These are phyloP conservation scores for Cliona cf. orientalis DNA, from an alignment of 37 sponge, comb jelly and placozoan genomes.

Conservation along the genomic window DNA sequence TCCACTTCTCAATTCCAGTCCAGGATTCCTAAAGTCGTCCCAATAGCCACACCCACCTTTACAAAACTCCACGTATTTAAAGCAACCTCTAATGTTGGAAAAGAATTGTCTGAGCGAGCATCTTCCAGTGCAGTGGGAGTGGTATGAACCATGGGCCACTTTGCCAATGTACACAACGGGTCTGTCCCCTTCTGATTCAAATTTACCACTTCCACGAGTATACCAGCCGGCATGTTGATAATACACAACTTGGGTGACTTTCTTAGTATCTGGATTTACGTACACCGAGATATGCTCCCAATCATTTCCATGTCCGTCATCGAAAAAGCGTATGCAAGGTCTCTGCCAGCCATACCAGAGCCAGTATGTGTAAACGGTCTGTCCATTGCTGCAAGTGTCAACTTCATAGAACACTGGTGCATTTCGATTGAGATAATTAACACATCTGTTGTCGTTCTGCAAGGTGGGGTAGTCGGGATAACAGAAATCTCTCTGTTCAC, in stretches of 20 bases:
- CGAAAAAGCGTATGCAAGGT: neutral
- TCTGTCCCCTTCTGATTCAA: neutral
- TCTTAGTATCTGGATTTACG: neutral
- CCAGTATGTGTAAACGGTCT: neutral
- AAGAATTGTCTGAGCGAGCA: neutral
- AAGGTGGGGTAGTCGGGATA: neutral
- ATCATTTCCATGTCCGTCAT: neutral
- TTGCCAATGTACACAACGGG: neutral
- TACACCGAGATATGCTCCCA: neutral
- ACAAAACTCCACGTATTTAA: neutral
- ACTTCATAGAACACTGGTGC: neutral
- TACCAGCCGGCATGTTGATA: neutral
- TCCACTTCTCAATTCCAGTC: neutral
- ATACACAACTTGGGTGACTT: neutral
- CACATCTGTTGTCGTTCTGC: neutral
- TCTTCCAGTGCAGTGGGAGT: neutral
- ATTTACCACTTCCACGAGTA: neutral
- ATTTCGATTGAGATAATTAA: neutral
- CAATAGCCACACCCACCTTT: neutral
- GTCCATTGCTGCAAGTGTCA: neutral
- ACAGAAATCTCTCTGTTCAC: neutral
- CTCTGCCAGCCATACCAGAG: neutral
- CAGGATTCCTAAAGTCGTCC: neutral
- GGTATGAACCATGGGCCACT: neutral
- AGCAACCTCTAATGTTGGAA: neutral